phyloP scores from a whole-genome alignment of 2,797 vertebrate genomes.

The Diglossa cyanea region DNA sequence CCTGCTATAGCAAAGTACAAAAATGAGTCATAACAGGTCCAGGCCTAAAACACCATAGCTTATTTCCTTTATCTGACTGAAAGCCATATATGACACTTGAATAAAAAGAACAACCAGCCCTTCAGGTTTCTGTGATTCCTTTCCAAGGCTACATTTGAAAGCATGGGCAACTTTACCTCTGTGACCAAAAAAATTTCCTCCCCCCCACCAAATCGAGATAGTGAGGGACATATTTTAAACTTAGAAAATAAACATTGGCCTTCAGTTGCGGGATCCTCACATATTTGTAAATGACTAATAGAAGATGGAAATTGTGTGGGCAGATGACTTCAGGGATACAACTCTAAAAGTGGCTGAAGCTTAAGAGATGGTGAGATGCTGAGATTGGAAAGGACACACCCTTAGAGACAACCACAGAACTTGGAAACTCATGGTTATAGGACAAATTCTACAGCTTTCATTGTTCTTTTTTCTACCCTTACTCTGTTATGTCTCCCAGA shows the following conservation, averaged over 20 bases:
- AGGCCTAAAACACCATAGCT: not conserved
- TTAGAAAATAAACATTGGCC: not conserved
- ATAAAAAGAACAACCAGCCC: not conserved
- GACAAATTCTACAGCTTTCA: not conserved
- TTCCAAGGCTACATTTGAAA: not conserved
- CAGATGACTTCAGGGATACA: not conserved
- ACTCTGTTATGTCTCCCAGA: not conserved
- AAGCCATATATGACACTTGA: not conserved
- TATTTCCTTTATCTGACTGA: not conserved
- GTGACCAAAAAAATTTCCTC: too few species aligned
- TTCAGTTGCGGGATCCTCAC: not conserved
- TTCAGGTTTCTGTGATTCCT: not conserved
- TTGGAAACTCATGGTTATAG: not conserved
- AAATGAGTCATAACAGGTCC: not conserved
- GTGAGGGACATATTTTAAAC: not conserved
- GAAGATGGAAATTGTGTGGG: not conserved
- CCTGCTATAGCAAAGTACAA: not conserved
- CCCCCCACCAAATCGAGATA: accelerated
- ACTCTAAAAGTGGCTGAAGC: not conserved
- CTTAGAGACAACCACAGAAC: not conserved
- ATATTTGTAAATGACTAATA: not conserved
- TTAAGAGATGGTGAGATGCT: not conserved
- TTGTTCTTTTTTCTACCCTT: not conserved
- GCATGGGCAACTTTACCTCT: not conserved
- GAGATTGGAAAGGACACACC: not conserved